A percentile compares a stretch with the other conserved stretches of the same genome.
phyloP scores from a whole-genome alignment of 2,113 vertebrate species.

The Vimba vimba region DNA sequence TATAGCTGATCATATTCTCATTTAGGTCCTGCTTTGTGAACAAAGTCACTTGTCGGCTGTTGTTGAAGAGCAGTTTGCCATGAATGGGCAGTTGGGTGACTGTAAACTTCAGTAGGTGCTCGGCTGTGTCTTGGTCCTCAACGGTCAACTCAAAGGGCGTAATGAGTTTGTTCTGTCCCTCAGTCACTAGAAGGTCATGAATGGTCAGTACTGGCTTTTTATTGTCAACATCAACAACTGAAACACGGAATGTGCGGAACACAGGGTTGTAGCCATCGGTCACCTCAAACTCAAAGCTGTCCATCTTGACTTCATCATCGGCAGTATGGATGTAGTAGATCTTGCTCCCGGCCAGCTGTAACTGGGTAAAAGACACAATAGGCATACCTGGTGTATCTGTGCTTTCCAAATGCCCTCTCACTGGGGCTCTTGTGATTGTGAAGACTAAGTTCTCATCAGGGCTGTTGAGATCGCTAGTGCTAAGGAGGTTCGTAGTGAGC shows the following conservation, averaged over 20 bases:
- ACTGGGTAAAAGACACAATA: constrained; percentile 88
- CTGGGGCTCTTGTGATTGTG: constrained; percentile 87
- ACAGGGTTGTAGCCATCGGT: constrained; percentile 93
- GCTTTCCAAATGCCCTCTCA: constrained; percentile 90
- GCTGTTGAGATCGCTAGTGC: constrained; percentile 93
- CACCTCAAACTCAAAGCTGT: constrained; percentile 96
- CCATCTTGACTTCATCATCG: constrained; percentile 93
- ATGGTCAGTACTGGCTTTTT: constrained; percentile 92
- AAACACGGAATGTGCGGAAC: constrained; percentile 92
- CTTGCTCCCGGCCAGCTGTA: constrained; percentile 92
- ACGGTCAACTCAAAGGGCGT: constrained; percentile 93
- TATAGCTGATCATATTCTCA: constrained; percentile 95
- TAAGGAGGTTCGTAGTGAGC: constrained; percentile 91
- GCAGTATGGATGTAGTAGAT: constrained; percentile 94
- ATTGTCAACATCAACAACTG: constrained; percentile 92
- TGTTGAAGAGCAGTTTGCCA: constrained; percentile 86
- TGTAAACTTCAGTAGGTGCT: constrained; percentile 82
- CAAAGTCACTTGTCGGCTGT: constrained; percentile 72
- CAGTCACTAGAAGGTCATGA: constrained; percentile 82
- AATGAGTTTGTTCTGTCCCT: constrained; percentile 88
- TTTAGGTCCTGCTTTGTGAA: constrained; percentile 95
- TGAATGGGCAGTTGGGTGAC: constrained; percentile 87
- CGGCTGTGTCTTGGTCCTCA: constrained; percentile 90
- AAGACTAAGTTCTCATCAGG: constrained; percentile 92
- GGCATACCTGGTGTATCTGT: constrained; percentile 85